Conservation (phyloP, 2,113 vertebrate species). For the Microcebus lehilahytsara region DNA sequence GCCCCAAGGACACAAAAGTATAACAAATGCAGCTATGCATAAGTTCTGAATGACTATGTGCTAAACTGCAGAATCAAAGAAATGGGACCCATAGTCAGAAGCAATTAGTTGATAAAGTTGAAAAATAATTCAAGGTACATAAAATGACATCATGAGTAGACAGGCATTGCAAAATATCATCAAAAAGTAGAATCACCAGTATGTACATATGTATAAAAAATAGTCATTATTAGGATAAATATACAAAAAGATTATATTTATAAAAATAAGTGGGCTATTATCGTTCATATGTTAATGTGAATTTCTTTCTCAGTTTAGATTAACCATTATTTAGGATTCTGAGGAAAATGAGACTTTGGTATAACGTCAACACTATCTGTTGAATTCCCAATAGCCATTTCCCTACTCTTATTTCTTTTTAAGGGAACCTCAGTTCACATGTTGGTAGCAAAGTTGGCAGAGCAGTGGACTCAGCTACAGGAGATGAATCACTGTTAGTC, state of each 20-base stretch:
- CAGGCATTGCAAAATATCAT: neutral
- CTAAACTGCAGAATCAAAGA: neutral
- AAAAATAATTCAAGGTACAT: neutral
- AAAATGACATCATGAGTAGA: neutral
- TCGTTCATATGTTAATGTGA: neutral
- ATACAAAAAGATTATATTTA: neutral
- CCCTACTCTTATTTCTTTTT: neutral
- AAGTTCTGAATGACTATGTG: neutral
- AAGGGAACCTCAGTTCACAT: neutral
- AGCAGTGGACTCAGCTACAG: neutral
- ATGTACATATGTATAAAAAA: neutral
- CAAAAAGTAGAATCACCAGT: neutral
- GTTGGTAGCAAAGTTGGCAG: neutral
- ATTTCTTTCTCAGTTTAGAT: conserved; percentile 1
- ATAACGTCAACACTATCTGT: neutral
- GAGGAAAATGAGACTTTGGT: neutral
- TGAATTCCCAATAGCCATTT: neutral
- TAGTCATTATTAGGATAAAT: neutral
- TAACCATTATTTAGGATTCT: neutral
- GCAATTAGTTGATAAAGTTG: neutral
- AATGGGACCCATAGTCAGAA: neutral
- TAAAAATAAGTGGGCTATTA: neutral
- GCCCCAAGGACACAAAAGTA: neutral
- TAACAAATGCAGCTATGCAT: neutral
- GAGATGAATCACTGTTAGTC: neutral